These are phyloP conservation scores for Rhegmatorhina hoffmannsi DNA, from an alignment of 2,113 vertebrate genomes.

Conservation along the genomic window DNA sequence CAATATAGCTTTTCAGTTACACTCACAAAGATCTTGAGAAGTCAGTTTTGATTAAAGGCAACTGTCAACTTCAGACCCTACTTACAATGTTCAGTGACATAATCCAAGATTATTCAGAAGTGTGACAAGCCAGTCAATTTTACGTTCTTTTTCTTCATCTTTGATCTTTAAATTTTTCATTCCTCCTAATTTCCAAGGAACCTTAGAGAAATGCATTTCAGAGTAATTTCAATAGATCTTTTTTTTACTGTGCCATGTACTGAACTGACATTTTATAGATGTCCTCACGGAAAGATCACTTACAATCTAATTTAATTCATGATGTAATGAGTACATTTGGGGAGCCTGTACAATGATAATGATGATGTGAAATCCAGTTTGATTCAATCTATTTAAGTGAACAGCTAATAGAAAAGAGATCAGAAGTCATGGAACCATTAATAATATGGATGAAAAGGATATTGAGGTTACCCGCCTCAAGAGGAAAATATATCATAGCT, in stretches of 20 bases:
- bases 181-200: neutral
- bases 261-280: neutral
- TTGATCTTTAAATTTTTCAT: neutral
- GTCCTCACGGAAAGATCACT: slow-evolving; percentile 47
- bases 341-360: slow-evolving; percentile 22
- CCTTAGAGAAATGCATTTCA: neutral
- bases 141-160: neutral
- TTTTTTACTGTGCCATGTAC: neutral
- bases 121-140: neutral
- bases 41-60: neutral
- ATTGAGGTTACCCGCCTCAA: neutral
- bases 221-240: neutral
- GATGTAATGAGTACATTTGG: slow-evolving; percentile 45
- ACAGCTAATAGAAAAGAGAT: slow-evolving; percentile 46
- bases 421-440: slow-evolving; percentile 33
- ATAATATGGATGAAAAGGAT: slow-evolving; percentile 20
- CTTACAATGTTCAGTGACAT: neutral
- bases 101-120: neutral
- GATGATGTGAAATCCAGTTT: slow-evolving; percentile 38
- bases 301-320: slow-evolving; percentile 38
- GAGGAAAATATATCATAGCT: neutral
- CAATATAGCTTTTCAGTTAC: neutral
- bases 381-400: slow-evolving; percentile 44
- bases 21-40: neutral
- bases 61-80: neutral